phyloP scores from a whole-genome alignment of 2,113 vertebrate species.

The Halichoerus grypus region DNA sequence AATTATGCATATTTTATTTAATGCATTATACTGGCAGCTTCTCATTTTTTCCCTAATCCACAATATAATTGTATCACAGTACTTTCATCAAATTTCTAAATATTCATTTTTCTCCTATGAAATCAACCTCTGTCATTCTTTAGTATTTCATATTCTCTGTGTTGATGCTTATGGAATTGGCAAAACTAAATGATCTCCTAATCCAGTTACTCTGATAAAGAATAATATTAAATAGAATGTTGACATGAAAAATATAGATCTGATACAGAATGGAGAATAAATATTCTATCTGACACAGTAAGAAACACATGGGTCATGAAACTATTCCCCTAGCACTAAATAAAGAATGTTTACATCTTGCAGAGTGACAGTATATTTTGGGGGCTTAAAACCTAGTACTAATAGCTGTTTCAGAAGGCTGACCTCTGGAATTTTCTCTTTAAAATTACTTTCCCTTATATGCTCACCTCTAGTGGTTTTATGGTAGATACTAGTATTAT shows the following conservation, averaged over 20 bases:
- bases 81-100: background rate
- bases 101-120: background rate
- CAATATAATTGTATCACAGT: background rate
- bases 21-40: background rate
- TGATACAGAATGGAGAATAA: background rate
- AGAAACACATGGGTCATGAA: background rate
- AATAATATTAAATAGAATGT: background rate
- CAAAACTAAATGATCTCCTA: background rate
- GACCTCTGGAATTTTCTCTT: background rate
- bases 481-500: background rate
- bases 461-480: background rate
- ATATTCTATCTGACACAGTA: background rate
- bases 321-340: background rate
- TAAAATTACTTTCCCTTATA: background rate
- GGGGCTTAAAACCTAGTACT: background rate
- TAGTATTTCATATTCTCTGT: background rate
- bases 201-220: background rate
- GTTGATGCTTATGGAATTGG: background rate
- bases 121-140: background rate
- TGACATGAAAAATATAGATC: background rate
- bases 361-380: background rate
- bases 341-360: background rate
- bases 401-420: background rate
- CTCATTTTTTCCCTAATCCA: background rate
- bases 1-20: background rate